Conservation (phyloP, 2,797 vertebrate species). For the Paramormyrops hopkinsi region DNA sequence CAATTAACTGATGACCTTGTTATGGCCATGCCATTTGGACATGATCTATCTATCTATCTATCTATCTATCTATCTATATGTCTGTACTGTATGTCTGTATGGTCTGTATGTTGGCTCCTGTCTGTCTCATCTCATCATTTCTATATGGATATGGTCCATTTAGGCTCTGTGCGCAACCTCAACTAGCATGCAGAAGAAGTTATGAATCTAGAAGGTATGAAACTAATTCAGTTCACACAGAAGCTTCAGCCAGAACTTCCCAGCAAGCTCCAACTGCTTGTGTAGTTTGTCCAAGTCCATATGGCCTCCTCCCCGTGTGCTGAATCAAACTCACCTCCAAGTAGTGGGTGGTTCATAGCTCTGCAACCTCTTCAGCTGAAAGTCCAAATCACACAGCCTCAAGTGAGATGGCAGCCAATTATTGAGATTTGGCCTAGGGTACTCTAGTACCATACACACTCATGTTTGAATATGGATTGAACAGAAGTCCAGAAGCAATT, state of each 20-base stretch:
- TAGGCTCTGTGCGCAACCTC: not conserved
- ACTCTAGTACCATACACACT: not conserved
- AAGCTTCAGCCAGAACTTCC: not conserved
- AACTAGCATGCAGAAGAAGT: not conserved
- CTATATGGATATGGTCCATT: not conserved
- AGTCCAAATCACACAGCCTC: not conserved
- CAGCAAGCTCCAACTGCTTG: not conserved
- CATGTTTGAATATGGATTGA: not conserved
- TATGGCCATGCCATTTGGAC: no score
- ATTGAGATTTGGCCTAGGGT: not conserved
- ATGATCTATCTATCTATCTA: no score
- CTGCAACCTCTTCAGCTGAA: not conserved
- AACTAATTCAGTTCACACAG: not conserved
- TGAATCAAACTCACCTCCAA: not conserved
- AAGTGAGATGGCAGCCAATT: not conserved
- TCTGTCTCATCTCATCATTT: no score
- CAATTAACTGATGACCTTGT: no score
- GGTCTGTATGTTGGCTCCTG: no score
- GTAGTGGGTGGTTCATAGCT: not conserved
- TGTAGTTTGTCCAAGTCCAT: not conserved
- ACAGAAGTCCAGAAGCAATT: not conserved
- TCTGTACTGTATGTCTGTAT: no score
- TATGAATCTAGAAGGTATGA: not conserved
- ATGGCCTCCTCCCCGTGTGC: not conserved
- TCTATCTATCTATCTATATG: no score